Evolutionary conservation across 2,113 vertebrate genomes (phyloP).

Genomic region (Daphoenositta chrysoptera): DNA sequence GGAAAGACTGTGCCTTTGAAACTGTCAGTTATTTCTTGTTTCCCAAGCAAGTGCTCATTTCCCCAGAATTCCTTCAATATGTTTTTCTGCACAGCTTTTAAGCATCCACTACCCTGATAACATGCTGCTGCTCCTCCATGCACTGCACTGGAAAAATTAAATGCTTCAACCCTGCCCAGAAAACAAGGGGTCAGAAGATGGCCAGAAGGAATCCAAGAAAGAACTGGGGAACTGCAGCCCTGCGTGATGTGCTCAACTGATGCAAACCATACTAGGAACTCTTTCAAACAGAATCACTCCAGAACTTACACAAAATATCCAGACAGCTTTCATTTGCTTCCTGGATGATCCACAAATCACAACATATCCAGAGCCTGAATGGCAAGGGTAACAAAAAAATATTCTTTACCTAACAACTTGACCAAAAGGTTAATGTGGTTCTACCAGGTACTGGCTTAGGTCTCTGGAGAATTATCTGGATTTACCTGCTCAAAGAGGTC

Average conservation of each 20-base stretch:
- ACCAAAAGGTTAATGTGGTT: neutral
- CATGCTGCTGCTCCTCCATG: neutral
- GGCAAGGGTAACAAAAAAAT: neutral
- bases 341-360: neutral
- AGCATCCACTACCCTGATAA: neutral
- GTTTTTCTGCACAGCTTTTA: neutral
- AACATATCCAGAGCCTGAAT: neutral
- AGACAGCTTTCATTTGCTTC: neutral
- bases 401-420: fast-evolving
- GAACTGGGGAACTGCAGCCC: neutral
- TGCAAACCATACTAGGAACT: neutral
- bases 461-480: neutral
- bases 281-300: neutral
- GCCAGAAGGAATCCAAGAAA: neutral
- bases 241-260: neutral
- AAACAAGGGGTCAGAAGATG: neutral
- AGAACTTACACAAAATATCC: neutral
- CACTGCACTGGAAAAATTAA: neutral
- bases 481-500: constrained; percentile 37
- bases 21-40: neutral
- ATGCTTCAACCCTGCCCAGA: neutral
- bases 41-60: neutral
- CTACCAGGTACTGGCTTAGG: neutral
- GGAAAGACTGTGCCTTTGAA: neutral
- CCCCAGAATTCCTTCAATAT: neutral